Conservation (phyloP, 2,113 vertebrate species). For the Platichthys flesus region DNA sequence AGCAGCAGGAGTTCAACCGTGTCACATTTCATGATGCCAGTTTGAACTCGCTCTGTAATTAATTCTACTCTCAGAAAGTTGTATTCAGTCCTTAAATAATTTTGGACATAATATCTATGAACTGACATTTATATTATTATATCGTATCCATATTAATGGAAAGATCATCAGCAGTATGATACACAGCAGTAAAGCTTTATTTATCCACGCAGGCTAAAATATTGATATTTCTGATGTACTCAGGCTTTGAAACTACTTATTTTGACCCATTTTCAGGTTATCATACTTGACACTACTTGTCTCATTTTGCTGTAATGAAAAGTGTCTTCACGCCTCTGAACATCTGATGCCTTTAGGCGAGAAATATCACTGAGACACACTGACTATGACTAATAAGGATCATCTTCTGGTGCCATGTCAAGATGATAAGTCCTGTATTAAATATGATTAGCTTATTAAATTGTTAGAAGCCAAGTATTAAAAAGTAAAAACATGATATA, state of each 20-base stretch:
- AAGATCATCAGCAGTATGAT: not conserved
- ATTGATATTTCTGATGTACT: not conserved
- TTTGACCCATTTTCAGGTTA: not conserved
- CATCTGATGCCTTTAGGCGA: slow-evolving; percentile 36
- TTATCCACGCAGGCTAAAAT: not conserved
- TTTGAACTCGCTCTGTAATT: slow-evolving; percentile 43
- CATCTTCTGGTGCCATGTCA: not conserved
- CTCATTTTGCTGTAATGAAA: slow-evolving; percentile 10
- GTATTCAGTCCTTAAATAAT: not conserved
- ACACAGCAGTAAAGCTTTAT: not conserved
- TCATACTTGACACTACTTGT: not conserved
- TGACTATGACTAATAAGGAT: slow-evolving; percentile 14
- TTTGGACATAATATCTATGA: not conserved
- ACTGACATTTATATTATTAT: not conserved
- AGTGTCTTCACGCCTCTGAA: too few relatives aligned
- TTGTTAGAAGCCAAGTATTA: not conserved
- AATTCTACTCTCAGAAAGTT: not conserved
- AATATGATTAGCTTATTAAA: slow-evolving; percentile 15
- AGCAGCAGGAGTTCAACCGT: slow-evolving; percentile 11
- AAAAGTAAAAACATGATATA: not conserved
- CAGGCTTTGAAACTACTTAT: not conserved
- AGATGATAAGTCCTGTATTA: slow-evolving; percentile 25
- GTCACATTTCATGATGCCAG: slow-evolving; percentile 22
- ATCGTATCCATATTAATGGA: not conserved
- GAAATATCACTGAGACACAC: slow-evolving; percentile 43